phyloP scores from a whole-genome alignment of 2,113 vertebrate species.

The Falcunculus frontatus region DNA sequence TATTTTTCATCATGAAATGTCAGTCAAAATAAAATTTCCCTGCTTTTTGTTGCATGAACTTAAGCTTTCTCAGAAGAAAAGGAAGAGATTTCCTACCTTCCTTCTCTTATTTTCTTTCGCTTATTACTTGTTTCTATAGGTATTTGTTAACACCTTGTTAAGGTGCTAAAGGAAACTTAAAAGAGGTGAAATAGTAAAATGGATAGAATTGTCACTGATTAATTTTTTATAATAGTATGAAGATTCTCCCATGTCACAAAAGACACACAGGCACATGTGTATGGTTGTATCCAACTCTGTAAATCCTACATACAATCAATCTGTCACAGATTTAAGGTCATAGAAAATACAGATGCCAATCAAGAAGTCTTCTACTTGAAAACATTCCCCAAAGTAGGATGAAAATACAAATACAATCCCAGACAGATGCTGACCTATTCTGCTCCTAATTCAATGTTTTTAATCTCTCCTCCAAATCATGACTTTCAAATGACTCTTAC shows the following conservation, averaged over 20 bases:
- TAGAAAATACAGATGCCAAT: neutral
- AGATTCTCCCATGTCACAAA: neutral
- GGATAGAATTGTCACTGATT: neutral
- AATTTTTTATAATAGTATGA: neutral
- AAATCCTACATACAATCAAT: neutral
- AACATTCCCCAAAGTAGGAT: neutral
- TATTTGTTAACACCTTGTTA: too few species aligned
- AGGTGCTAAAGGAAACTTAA: neutral
- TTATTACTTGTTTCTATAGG: neutral
- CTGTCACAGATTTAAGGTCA: neutral
- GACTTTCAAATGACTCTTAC: neutral
- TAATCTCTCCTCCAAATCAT: neutral
- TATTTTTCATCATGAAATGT: neutral
- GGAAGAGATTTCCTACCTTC: neutral
- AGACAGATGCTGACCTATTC: neutral
- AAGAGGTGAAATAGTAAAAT: neutral
- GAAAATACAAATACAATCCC: neutral
- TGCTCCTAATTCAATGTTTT: neutral
- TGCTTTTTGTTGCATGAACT: neutral
- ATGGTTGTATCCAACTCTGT: neutral
- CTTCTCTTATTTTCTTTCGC: neutral
- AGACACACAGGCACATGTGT: neutral
- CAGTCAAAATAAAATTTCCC: neutral
- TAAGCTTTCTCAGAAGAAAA: neutral
- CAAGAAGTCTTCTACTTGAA: neutral